Conservation (phyloP, 92 coral and sea anemone genomes). For the Actinostola sp. region DNA sequence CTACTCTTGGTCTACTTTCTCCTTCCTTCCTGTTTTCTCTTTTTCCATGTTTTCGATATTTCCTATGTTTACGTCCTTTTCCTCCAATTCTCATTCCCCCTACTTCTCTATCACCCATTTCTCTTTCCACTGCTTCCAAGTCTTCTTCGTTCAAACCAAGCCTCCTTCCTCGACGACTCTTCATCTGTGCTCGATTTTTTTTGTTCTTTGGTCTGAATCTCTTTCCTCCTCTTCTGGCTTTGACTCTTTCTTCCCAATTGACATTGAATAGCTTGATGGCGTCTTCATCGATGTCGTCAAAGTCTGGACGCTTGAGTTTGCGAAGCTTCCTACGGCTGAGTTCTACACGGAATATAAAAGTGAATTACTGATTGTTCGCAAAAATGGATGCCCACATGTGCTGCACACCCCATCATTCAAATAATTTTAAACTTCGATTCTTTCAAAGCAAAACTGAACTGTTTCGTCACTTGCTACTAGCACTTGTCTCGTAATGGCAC, state of each 20-base stretch:
- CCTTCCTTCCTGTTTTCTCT: not conserved
- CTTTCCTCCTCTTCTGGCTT: conserved; percentile 19
- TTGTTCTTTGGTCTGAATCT: conserved; percentile 14
- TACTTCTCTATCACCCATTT: not conserved
- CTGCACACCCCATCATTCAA: too few relatives aligned
- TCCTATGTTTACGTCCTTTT: not conserved
- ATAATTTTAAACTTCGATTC: too few relatives aligned
- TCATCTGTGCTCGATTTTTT: conserved; percentile 4
- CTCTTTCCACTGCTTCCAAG: conserved; percentile 6
- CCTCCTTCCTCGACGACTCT: not conserved
- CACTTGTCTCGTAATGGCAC: too few relatives aligned
- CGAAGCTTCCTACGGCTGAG: conserved; percentile 5
- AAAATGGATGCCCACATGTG: too few relatives aligned
- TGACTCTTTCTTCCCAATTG: conserved; percentile 20
- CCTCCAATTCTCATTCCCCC: not conserved
- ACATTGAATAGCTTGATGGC: conserved; percentile 50
- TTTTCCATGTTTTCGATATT: not conserved
- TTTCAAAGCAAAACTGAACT: too few relatives aligned
- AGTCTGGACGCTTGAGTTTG: conserved; percentile 12
- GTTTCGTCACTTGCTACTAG: too few relatives aligned
- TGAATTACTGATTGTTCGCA: too few relatives aligned
- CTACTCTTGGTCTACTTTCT: not conserved
- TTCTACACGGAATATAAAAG: not conserved
- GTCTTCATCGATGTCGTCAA: conserved; percentile 29
- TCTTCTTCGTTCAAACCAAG: conserved; percentile 10